phyloP scores from a whole-genome alignment of 1,140 invertebrate species.

The Cylas formicarius region DNA sequence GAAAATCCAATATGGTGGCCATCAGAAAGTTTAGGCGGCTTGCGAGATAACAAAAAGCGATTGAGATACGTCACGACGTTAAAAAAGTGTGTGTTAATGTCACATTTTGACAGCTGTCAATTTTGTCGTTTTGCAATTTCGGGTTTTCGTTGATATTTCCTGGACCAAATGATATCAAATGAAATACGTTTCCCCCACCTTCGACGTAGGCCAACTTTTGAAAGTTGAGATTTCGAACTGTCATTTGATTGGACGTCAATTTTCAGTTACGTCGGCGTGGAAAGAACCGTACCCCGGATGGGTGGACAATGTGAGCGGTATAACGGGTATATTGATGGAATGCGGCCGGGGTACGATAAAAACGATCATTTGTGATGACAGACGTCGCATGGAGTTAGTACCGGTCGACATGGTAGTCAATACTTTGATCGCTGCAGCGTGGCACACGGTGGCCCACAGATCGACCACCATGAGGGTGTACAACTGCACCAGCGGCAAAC shows the following conservation, averaged over 20 bases:
- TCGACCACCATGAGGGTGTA: constrained; percentile 66
- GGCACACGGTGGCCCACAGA: constrained; percentile 59
- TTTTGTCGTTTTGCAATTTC: no score
- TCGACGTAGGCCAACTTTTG: no score
- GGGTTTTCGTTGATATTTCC: no score
- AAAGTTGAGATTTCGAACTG: no score
- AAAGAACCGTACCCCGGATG: constrained; percentile 79
- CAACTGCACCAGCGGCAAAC: constrained; percentile 80
- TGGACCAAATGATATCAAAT: no score
- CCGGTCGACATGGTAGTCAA: constrained; percentile 89
- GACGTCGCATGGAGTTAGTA: constrained; percentile 73
- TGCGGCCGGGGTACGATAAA: constrained; percentile 79
- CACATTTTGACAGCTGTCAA: no score
- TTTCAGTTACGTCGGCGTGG: constrained; percentile 63
- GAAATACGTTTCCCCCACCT: no score
- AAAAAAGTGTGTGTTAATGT: no score
- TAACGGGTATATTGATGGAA: constrained; percentile 70
- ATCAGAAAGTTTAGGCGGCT: no score
- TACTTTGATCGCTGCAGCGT: constrained; percentile 74
- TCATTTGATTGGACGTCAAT: not conserved
- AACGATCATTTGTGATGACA: constrained; percentile 68
- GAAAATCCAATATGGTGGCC: no score
- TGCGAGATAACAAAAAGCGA: no score
- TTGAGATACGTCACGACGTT: no score
- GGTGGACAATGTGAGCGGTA: constrained; percentile 93